Base-by-base conservation (phyloP, 2,113 vertebrate species). In the Caranx ignobilis region DNA sequence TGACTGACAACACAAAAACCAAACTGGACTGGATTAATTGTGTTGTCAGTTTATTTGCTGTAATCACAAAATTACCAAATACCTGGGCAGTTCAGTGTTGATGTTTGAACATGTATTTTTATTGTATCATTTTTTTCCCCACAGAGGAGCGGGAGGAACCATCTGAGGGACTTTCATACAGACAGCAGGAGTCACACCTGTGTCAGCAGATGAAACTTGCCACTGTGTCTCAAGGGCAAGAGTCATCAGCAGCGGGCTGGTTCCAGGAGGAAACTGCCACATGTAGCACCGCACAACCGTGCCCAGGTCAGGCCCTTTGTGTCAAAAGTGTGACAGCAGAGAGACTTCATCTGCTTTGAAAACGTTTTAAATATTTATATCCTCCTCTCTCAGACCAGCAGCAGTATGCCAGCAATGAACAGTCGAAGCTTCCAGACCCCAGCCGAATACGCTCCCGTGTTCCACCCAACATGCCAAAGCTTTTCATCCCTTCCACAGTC, bases 391-490 rank as follows among this genome's bases (percentile, higher is more conserved):
- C 88, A 87, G 92, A 91, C 87, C 92, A 96, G 88, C 91, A 93
- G 89, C 79, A 92, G 75, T 93, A 89, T 68, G 89, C 91, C 88
- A 95, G 95, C 88, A 90, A 55, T 56, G 93, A 95, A 13, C 95
- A 86, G 88, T 92, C 89, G 2, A 94, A 94, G 92, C 97, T 93
- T 83, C 76, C 79, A 64, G 97, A 99, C 88, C 88, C 95, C 73
- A 91, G 90, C 90, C 93, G 96, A 65, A 95, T 96, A 84, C 97
- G 97, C 86, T 94, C 96, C 64, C 95, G 97, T 19, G 89, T 97
- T 79, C 96, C 97, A 11, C 95, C 97, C 89, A 96, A 90, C 93
- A 96, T 99, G 97, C 98, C 98, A 95, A 99, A 99, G 95, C 95
- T 99, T 91, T 96, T 98, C 92, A 99, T 99, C 92, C 98, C 98